phyloP scores from a whole-genome alignment of 2,888 invertebrate genomes.

The Drosophila sordidula region DNA sequence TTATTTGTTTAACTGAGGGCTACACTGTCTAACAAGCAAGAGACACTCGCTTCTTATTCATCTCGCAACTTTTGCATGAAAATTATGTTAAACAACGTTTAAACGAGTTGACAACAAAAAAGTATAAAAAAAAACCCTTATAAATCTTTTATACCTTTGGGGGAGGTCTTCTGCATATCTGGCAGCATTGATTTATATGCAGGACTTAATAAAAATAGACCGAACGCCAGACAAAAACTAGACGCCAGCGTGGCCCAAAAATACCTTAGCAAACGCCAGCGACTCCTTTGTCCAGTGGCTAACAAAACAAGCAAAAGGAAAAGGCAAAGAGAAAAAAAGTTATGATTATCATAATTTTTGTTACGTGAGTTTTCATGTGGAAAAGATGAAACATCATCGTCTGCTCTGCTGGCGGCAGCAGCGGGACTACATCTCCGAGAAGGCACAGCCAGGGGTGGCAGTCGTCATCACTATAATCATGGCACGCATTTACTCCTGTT shows the following conservation, averaged over 20 bases:
- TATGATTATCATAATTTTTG: conserved; percentile 84
- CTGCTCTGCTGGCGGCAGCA: conserved; percentile 45
- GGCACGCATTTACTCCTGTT: conserved; percentile 84
- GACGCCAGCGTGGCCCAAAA: conserved; percentile 67
- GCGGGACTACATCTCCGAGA: conserved; percentile 15
- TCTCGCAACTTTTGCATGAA: conserved; percentile 44
- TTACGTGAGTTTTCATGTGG: conserved; percentile 83
- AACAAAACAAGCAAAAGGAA: conserved; percentile 44
- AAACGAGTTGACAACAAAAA: conserved; percentile 44
- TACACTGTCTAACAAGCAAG: conserved; percentile 4
- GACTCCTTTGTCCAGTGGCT: conserved; percentile 69
- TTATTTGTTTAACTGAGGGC: neutral
- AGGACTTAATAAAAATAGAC: conserved; percentile 80
- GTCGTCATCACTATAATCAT: conserved; percentile 85
- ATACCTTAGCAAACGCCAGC: conserved; percentile 58
- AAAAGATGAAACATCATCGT: conserved; percentile 82
- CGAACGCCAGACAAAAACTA: conserved; percentile 66
- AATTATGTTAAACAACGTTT: conserved; percentile 66
- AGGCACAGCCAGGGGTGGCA: conserved; percentile 66
- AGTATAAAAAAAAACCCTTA: conserved; percentile 39
- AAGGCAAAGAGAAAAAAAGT: conserved; percentile 59
- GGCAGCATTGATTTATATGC: conserved; percentile 82
- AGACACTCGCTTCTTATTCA: conserved; percentile 35
- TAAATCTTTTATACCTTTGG: conserved; percentile 83
- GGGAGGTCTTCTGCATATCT: conserved; percentile 75